phyloP scores from a whole-genome alignment of 2,113 vertebrate genomes.

The Onychorhynchus coronatus region DNA sequence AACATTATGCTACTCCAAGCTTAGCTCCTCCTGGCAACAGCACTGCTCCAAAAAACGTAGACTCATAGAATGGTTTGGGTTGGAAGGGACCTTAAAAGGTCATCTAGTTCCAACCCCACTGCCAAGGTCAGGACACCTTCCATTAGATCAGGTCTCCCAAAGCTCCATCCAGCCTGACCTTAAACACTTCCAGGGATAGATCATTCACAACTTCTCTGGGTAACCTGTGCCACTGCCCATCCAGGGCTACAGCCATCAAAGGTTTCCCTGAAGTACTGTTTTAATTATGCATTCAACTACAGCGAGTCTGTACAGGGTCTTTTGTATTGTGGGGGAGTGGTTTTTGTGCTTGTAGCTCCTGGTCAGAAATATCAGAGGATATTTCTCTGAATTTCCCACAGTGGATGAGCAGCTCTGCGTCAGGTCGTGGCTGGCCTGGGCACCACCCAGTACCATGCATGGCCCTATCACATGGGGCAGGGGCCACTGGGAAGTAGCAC shows the following conservation, averaged over 20 bases:
- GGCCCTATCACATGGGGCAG: neutral
- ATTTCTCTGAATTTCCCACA: neutral
- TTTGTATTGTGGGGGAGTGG: neutral
- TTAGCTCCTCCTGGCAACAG: neutral
- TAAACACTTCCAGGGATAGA: neutral
- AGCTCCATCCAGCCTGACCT: neutral
- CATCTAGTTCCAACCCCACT: neutral
- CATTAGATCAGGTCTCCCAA: neutral
- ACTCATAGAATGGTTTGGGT: neutral
- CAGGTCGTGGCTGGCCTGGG: neutral
- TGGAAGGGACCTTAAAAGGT: neutral
- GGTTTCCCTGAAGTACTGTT: neutral
- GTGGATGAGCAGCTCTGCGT: neutral
- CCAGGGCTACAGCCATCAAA: neutral
- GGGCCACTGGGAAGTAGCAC: rapidly evolving
- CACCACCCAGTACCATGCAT: rapidly evolving
- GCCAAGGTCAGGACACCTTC: neutral
- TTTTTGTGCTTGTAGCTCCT: neutral
- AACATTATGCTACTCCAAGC: neutral
- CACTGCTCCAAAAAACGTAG: neutral
- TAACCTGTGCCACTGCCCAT: neutral
- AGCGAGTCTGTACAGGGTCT: neutral
- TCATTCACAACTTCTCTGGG: neutral
- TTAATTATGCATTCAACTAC: neutral
- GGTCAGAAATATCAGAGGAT: too few relatives aligned